A percentile compares a stretch with the other conserved stretches of the same genome.
Conservation (phyloP, 2,113 vertebrate genomes). For the Australoheros scitulus region DNA sequence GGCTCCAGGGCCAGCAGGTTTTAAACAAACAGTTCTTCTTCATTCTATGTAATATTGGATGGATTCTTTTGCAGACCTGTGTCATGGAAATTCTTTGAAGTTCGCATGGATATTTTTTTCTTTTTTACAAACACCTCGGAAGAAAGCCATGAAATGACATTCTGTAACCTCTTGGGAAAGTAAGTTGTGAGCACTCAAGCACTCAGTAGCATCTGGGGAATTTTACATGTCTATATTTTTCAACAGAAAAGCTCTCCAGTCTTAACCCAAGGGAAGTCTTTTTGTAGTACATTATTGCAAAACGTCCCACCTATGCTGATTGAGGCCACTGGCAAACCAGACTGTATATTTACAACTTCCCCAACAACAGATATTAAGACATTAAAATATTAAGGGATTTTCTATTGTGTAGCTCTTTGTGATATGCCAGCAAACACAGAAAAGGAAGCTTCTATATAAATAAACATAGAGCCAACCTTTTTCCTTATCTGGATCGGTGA, state of each 20-base stretch:
- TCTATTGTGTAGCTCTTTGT: neutral
- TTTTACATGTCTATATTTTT: conserved; percentile 38
- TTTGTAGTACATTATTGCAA: conserved; percentile 24
- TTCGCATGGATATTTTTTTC: neutral
- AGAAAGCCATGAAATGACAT: conserved; percentile 11
- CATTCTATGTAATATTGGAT: neutral
- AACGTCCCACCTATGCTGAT: conserved; percentile 21
- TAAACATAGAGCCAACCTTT: neutral
- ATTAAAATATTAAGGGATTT: neutral
- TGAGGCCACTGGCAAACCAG: neutral
- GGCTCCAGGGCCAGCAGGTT: neutral
- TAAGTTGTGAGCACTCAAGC: conserved; percentile 28
- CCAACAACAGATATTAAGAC: neutral
- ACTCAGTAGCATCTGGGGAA: conserved; percentile 26
- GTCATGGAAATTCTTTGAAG: conserved; percentile 5
- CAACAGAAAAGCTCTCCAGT: conserved; percentile 49
- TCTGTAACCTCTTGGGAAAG: conserved; percentile 48
- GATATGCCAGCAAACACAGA: neutral
- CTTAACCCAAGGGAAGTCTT: conserved; percentile 15
- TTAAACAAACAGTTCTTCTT: neutral
- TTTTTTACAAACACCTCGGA: conserved; percentile 28
- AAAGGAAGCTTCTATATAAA: neutral
- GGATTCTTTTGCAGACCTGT: neutral
- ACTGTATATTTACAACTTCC: neutral
- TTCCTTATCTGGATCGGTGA: neutral